Evolutionary conservation across 2,113 vertebrate genomes (phyloP).

Genomic region (Haplochromis burtoni): DNA sequence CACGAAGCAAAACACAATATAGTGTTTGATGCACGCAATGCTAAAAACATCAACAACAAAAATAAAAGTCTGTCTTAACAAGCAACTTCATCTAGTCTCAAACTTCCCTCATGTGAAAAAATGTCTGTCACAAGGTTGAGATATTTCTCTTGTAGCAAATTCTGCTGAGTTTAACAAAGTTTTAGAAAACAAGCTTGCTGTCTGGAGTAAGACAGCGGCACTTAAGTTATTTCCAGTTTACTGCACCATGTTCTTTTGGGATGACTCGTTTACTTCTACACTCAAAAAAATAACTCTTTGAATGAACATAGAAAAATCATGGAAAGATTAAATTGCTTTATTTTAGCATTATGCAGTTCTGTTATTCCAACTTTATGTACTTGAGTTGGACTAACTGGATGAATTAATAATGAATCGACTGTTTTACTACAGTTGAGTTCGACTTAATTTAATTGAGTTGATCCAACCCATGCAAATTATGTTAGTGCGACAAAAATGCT

Average conservation of each 20-base stretch:
- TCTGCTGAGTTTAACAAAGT: not conserved
- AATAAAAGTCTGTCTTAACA: not conserved
- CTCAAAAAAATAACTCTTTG: not conserved
- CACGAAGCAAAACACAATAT: not conserved
- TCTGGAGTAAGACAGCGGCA: not conserved
- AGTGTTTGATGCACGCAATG: not conserved
- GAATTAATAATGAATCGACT: not conserved
- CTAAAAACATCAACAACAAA: not conserved
- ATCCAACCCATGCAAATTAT: not conserved
- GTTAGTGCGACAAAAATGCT: not conserved
- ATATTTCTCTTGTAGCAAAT: not conserved
- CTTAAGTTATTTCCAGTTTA: not conserved
- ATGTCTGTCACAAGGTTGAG: not conserved
- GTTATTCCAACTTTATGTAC: not conserved
- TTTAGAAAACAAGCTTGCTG: not conserved
- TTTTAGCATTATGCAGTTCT: not conserved
- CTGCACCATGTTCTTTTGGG: not conserved
- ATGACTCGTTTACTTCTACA: not conserved
- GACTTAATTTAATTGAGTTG: not conserved
- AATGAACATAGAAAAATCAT: not conserved
- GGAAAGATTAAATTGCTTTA: not conserved
- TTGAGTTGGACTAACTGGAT: not conserved
- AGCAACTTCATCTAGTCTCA: not conserved
- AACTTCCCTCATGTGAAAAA: not conserved
- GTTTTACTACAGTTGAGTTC: not conserved